Conservation (phyloP, 2,888 invertebrate genomes). For the Coecobrya sp. region DNA sequence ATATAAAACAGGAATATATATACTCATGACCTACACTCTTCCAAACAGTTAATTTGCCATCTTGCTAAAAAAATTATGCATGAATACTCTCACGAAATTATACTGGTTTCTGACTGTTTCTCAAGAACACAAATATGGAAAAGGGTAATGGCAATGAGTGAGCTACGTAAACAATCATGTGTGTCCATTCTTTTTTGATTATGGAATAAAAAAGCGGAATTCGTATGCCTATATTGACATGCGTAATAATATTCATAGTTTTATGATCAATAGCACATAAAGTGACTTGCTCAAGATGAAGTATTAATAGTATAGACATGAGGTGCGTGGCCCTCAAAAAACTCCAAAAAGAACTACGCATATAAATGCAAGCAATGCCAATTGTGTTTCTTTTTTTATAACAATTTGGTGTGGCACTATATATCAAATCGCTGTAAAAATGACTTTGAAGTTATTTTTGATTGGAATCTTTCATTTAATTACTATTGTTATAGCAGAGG, state of each 20-base stretch:
- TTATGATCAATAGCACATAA: background rate
- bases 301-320: conserved; percentile 20
- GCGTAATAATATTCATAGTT: background rate
- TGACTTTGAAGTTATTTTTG: conserved; percentile 50
- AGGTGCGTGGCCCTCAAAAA: conserved; percentile 52
- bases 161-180: background rate
- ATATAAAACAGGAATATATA: background rate
- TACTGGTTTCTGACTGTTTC: too few relatives aligned
- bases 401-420: conserved; percentile 25
- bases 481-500: conserved; percentile 33
- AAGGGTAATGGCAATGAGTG: conserved; percentile 30
- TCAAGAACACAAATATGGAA: background rate
- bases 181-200: conserved; percentile 23
- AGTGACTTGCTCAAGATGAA: background rate
- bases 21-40: conserved; percentile 18
- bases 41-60: background rate
- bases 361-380: background rate
- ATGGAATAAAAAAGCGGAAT: conserved; percentile 9
- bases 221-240: background rate
- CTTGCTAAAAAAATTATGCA: conserved; percentile 5
- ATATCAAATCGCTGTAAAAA: conserved; percentile 5
- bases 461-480: conserved; percentile 49
- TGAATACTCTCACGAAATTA: background rate
- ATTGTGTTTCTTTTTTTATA: background rate
- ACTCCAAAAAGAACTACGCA: background rate